Conservation (phyloP, 2,888 invertebrate species). For the Molanna angustata region DNA sequence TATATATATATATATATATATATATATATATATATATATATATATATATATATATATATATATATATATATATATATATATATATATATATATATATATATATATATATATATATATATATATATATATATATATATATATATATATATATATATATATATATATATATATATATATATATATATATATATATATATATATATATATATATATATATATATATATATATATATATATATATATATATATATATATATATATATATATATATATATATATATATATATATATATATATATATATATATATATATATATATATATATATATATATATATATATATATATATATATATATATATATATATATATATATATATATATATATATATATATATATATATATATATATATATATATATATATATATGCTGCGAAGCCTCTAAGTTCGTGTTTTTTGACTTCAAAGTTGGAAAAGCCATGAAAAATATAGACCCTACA, state of each 20-base stretch:
- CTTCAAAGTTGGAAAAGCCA: no score
- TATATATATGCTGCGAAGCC: no score
- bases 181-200: neutral
- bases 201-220: neutral
- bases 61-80: neutral
- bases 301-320: neutral
- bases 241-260: neutral
- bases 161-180: neutral
- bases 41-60: neutral
- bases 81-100: neutral
- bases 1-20: neutral
- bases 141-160: neutral
- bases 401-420: slow-evolving; percentile 1
- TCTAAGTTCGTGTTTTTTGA: no score
- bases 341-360: neutral
- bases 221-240: neutral
- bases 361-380: neutral
- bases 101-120: neutral
- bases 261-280: neutral
- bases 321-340: neutral
- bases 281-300: neutral
- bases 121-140: neutral
- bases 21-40: neutral
- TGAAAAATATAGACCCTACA: no score
- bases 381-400: neutral